These are phyloP conservation scores for Venustaconcha ellipsiformis DNA, from an alignment of 1,140 invertebrate species.

Conservation along the genomic window DNA sequence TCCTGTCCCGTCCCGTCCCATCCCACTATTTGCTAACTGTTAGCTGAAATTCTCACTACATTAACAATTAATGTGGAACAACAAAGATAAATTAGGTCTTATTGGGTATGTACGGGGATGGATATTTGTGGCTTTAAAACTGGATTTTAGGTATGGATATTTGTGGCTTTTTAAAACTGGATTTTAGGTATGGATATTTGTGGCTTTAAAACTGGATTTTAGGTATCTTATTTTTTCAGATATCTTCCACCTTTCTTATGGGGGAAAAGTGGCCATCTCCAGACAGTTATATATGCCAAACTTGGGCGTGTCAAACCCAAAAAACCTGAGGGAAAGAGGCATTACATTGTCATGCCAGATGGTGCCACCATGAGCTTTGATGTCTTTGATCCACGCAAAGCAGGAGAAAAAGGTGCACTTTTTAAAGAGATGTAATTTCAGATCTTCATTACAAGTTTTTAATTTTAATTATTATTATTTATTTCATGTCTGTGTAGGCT, in stretches of 20 bases:
- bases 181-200: conserved; percentile 31
- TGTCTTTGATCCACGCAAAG: conserved; percentile 84
- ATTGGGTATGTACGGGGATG: background rate
- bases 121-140: conserved; percentile 40
- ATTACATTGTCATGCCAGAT: conserved; percentile 80
- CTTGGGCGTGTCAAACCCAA: conserved; percentile 88
- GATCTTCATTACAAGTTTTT: no score
- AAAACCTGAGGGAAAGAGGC: conserved; percentile 85
- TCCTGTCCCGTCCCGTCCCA: no score
- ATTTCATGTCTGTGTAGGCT: no score
- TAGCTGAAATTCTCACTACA: background rate
- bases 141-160: no score
- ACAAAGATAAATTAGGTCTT: background rate
- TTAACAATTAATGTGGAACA: background rate
- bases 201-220: conserved; percentile 27
- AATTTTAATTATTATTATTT: no score
- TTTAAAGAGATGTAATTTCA: no score
- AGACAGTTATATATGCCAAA: conserved; percentile 91
- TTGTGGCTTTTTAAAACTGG: no score
- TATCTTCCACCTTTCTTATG: conserved; percentile 91
- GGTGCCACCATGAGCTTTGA: conserved; percentile 92
- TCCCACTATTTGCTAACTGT: background rate
- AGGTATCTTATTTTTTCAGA: conserved; percentile 73
- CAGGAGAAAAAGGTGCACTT: conserved; percentile 12
- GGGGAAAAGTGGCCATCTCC: conserved; percentile 94